phyloP scores from a whole-genome alignment of 2,888 invertebrate species.

The Microctonus hyperodae region DNA sequence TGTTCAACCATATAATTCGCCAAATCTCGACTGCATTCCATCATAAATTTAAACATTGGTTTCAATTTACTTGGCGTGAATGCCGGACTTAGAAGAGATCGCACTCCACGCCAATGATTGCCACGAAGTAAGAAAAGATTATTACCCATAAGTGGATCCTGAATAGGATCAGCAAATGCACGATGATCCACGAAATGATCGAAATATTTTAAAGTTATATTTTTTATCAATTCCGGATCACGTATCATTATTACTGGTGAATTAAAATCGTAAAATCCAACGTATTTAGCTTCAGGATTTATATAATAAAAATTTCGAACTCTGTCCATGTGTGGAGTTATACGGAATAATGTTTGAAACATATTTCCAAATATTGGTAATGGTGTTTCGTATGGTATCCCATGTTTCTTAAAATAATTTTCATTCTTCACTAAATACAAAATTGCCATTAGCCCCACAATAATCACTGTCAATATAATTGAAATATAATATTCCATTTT shows the following conservation, averaged over 20 bases:
- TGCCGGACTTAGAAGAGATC: constrained; percentile 65
- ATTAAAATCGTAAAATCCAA: constrained; percentile 46
- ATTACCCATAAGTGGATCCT: constrained; percentile 45
- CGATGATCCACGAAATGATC: constrained; percentile 52
- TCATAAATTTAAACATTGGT: constrained; percentile 65
- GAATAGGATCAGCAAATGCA: constrained; percentile 38
- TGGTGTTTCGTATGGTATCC: neutral
- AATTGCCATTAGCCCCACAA: no score
- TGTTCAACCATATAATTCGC: constrained; percentile 43
- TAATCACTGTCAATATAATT: no score
- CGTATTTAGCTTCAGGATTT: constrained; percentile 41
- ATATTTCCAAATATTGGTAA: constrained; percentile 36
- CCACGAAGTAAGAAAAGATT: constrained; percentile 51
- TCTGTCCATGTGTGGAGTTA: constrained; percentile 19
- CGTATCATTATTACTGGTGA: constrained; percentile 47
- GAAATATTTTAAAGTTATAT: constrained; percentile 47
- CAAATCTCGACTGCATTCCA: constrained; percentile 52
- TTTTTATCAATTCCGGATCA: constrained; percentile 53
- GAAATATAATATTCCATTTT: no score
- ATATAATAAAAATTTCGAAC: constrained; percentile 38
- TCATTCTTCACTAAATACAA: no score
- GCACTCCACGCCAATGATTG: constrained; percentile 65
- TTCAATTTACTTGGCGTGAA: constrained; percentile 69
- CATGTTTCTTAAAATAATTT: neutral
- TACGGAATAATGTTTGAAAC: constrained; percentile 25